Percentiles rank a stretch among this genome's conserved stretches.
These are phyloP conservation scores for Chaunax sp. DNA, from an alignment of 2,797 vertebrate genomes.

Conservation along the genomic window DNA sequence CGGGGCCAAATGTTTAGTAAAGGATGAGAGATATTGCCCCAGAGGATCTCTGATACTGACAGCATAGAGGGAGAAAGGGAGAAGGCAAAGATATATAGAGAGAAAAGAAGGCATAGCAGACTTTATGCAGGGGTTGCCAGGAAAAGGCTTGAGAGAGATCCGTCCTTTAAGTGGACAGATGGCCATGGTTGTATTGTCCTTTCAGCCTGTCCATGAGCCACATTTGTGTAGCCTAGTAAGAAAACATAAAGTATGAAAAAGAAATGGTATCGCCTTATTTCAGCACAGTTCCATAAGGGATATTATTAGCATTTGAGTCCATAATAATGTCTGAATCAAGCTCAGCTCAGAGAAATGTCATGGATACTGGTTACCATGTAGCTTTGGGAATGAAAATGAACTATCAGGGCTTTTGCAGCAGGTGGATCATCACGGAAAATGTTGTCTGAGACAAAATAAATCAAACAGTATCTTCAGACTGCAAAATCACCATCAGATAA, in stretches of 20 bases:
- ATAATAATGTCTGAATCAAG: background rate
- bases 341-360: background rate
- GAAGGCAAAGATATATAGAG: conserved; percentile 8
- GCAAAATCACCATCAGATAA: no score
- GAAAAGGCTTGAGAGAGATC: conserved; percentile 49
- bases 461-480: conserved; percentile 26
- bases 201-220: no score
- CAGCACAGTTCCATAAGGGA: no score
- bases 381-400: background rate
- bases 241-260: no score
- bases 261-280: no score
- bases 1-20: conserved; percentile 39
- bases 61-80: conserved; percentile 24
- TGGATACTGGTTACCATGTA: background rate
- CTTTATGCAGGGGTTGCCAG: conserved; percentile 25
- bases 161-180: conserved; percentile 45
- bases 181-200: conserved; percentile 16
- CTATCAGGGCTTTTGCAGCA: background rate
- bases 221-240: no score
- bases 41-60: conserved; percentile 19
- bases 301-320: background rate
- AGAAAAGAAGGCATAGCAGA: conserved; percentile 19
- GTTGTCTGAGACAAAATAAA: conserved; percentile 12
- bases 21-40: conserved; percentile 27
- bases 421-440: conserved; percentile 10